A percentile compares a stretch with the other conserved stretches of the same genome.
Conservation (phyloP, 2,888 invertebrate species). For the Phragmatobia fuliginosa region DNA sequence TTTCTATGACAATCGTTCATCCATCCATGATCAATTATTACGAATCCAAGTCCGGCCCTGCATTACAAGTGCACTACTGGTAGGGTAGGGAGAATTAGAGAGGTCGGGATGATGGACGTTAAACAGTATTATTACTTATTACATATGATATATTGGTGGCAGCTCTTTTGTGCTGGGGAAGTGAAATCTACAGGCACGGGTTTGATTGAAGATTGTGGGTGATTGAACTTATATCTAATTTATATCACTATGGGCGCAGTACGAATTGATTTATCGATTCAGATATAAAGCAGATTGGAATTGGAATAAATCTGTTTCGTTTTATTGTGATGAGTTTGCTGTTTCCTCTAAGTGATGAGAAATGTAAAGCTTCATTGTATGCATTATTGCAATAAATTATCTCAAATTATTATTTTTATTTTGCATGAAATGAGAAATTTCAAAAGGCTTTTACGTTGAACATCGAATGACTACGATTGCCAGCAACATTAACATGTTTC, state of each 20-base stretch:
- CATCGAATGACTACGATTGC: background rate
- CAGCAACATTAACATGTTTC: background rate
- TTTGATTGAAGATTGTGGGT: slow-evolving; percentile 11
- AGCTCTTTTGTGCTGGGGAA: slow-evolving; percentile 22
- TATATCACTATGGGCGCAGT: background rate
- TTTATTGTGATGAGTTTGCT: background rate
- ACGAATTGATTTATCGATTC: slow-evolving; percentile 12
- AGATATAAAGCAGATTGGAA: slow-evolving; percentile 2
- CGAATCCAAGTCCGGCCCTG: slow-evolving; percentile 31
- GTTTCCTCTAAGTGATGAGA: background rate
- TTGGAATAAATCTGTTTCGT: background rate
- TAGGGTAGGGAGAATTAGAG: slow-evolving; percentile 38
- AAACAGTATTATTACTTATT: slow-evolving; percentile 50
- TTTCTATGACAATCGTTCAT: too few species aligned
- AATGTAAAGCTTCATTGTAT: background rate
- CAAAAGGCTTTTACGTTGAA: background rate
- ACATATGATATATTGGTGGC: slow-evolving; percentile 28
- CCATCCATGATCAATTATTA: too few species aligned
- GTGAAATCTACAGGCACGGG: slow-evolving; percentile 4
- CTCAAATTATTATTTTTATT: too few species aligned
- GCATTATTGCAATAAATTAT: too few species aligned
- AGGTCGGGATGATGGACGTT: slow-evolving; percentile 45
- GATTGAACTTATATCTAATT: slow-evolving; percentile 16
- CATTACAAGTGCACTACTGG: slow-evolving; percentile 34
- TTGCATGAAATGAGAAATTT: background rate